phyloP scores from a whole-genome alignment of 2,113 vertebrate species.

The Scytalopus superciliaris region DNA sequence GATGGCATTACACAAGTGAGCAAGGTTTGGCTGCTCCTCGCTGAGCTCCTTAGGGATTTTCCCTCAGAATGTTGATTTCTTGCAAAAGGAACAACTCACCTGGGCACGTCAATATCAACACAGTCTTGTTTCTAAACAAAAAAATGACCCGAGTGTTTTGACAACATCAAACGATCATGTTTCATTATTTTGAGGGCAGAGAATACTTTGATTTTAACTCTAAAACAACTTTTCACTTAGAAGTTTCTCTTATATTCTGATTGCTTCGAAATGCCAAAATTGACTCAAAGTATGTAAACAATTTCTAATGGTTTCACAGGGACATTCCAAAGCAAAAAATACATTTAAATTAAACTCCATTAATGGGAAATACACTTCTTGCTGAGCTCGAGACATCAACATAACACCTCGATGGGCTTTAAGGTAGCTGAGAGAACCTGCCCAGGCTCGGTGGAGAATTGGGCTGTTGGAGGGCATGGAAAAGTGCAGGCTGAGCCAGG shows the following conservation, averaged over 20 bases:
- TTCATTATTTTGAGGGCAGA: neutral
- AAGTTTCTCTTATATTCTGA: neutral
- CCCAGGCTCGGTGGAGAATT: fast-evolving
- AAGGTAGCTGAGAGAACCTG: neutral
- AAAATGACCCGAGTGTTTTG: neutral
- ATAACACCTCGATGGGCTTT: neutral
- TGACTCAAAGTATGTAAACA: conserved; percentile 1
- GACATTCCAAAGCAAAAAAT: neutral
- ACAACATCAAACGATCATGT: neutral
- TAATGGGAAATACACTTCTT: neutral
- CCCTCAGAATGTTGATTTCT: neutral
- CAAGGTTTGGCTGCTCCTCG: neutral
- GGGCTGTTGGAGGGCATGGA: neutral
- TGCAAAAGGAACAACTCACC: neutral
- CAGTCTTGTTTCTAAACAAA: neutral
- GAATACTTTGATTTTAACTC: conserved; percentile 22
- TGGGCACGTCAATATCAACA: neutral
- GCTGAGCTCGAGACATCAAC: neutral
- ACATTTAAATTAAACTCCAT: neutral
- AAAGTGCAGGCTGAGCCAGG: neutral
- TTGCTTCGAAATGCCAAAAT: conserved; percentile 23
- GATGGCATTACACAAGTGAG: neutral
- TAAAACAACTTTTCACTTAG: neutral
- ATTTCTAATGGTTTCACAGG: neutral
- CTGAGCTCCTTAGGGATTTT: neutral